phyloP scores from a whole-genome alignment of 2,888 invertebrate genomes.

The Drosophila kuntzei region DNA sequence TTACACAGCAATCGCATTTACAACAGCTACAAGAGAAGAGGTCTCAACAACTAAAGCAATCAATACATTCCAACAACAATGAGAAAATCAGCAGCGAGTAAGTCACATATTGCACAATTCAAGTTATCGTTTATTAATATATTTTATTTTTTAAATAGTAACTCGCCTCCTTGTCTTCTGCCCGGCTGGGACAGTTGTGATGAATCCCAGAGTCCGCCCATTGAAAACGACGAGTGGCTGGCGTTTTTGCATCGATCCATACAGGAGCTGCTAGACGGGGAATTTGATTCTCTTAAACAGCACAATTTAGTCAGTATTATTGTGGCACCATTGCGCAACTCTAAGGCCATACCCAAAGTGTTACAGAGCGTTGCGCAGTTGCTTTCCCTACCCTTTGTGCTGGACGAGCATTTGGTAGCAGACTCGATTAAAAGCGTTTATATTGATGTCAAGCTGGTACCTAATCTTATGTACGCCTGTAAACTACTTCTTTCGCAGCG shows the following conservation, averaged over 20 bases:
- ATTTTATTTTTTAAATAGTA: conserved; percentile 57
- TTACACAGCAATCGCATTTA: conserved; percentile 57
- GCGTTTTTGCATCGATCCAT: conserved; percentile 93
- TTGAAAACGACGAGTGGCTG: conserved; percentile 95
- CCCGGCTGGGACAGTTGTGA: conserved; percentile 86
- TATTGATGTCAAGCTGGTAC: conserved; percentile 92
- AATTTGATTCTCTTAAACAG: conserved; percentile 91
- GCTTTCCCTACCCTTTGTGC: conserved; percentile 88
- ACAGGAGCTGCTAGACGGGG: conserved; percentile 93
- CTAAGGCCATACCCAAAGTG: conserved; percentile 88
- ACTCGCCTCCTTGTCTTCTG: conserved; percentile 83
- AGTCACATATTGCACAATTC: conserved; percentile 34
- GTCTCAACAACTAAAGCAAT: conserved; percentile 64
- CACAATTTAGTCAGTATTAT: conserved; percentile 89
- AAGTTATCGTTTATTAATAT: background rate
- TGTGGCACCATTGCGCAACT: conserved; percentile 89
- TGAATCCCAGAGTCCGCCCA: conserved; percentile 88
- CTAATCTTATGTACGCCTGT: conserved; percentile 92
- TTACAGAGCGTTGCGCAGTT: conserved; percentile 88
- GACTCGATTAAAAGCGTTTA: conserved; percentile 89
- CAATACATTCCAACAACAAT: conserved; percentile 76
- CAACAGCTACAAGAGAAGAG: conserved; percentile 38
- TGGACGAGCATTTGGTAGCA: conserved; percentile 85
- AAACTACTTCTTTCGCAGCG: conserved; percentile 87
- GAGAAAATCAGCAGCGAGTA: conserved; percentile 82